Evolutionary conservation across 2,888 invertebrate species (phyloP).

Genomic region (Hymenopus coronatus): DNA sequence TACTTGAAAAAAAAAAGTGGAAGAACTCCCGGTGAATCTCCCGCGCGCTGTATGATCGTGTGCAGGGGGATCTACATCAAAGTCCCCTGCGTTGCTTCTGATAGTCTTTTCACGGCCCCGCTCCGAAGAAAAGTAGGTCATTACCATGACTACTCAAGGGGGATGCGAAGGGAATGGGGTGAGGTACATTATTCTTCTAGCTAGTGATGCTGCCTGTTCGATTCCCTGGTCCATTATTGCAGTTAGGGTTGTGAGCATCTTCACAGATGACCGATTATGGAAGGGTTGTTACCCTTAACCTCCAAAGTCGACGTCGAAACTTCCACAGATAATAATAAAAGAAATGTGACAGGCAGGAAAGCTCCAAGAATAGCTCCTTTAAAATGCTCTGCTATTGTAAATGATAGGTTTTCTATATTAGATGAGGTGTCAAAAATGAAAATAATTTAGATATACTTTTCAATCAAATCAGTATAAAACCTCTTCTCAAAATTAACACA

Average conservation of each 20-base stretch:
- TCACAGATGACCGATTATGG: background rate
- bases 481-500: too few species aligned
- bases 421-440: too few species aligned
- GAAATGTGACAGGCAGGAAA: background rate
- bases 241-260: background rate
- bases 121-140: conserved; percentile 8
- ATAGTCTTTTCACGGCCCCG: conserved; percentile 4
- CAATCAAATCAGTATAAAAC: too few species aligned
- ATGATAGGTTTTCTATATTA: too few species aligned
- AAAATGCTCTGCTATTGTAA: background rate
- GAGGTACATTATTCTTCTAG: background rate
- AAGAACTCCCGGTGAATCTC: too few species aligned
- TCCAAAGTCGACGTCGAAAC: background rate
- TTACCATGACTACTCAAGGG: background rate
- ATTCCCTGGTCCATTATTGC: background rate
- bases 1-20: too few species aligned
- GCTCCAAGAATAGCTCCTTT: background rate
- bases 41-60: background rate
- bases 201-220: background rate
- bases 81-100: background rate
- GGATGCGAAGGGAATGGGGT: background rate
- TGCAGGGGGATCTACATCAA: background rate
- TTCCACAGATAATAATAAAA: too few species aligned
- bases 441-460: too few species aligned
- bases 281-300: too few species aligned